Conservation (phyloP, 2,113 vertebrate species). For the Struthio camelus region DNA sequence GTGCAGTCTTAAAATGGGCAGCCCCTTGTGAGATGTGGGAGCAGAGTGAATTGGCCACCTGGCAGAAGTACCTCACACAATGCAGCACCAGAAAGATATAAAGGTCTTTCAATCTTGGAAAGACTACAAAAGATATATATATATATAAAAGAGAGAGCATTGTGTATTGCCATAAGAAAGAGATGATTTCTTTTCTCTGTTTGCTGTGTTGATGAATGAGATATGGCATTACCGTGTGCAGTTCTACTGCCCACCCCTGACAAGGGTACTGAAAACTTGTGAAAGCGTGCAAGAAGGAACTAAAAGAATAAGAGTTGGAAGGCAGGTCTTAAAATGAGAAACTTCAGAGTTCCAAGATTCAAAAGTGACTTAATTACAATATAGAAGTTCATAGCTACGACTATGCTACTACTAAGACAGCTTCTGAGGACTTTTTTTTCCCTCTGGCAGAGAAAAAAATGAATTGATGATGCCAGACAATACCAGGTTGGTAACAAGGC, state of each 20-base stretch:
- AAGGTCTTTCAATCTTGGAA: fast-evolving
- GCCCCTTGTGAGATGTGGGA: neutral
- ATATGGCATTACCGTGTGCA: neutral
- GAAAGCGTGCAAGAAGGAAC: neutral
- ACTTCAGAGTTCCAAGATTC: neutral
- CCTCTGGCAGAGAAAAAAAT: neutral
- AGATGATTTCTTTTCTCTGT: neutral
- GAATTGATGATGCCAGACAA: neutral
- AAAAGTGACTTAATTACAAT: neutral
- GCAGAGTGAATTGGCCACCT: fast-evolving
- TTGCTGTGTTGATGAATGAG: neutral
- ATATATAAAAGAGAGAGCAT: neutral
- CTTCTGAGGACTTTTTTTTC: neutral
- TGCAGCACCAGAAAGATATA: neutral
- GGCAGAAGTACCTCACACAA: fast-evolving
- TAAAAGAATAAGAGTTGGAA: neutral
- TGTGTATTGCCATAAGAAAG: too few species aligned
- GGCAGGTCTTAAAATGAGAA: neutral
- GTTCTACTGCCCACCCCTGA: neutral
- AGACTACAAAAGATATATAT: neutral
- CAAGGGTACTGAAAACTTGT: neutral
- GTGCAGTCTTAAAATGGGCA: neutral
- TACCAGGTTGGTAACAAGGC: neutral
- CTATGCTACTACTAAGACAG: neutral
- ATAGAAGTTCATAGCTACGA: neutral